Percentiles rank a stretch among this genome's conserved stretches.
phyloP scores from a whole-genome alignment of 1,140 invertebrate genomes.

The Listronotus bonariensis region DNA sequence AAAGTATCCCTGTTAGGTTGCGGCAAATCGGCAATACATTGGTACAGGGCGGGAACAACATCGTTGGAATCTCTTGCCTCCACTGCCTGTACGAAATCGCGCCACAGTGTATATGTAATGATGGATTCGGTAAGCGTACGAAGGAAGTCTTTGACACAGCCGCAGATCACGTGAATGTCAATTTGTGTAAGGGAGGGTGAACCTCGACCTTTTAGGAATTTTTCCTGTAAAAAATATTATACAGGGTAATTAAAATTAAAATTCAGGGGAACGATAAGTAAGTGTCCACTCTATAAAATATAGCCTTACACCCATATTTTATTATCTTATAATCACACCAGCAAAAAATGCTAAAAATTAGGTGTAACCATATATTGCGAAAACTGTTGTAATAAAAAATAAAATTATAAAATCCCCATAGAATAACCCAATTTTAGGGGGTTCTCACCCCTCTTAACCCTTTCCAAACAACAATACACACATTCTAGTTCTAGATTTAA shows the following conservation, averaged over 20 bases:
- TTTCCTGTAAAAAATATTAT: slow-evolving; percentile 59
- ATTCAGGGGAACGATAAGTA: too few species aligned
- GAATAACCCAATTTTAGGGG: too few species aligned
- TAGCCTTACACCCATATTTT: too few species aligned
- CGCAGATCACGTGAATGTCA: slow-evolving; percentile 82
- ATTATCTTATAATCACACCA: too few species aligned
- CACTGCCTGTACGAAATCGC: slow-evolving; percentile 75
- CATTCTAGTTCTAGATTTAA: too few species aligned
- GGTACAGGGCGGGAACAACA: slow-evolving; percentile 60
- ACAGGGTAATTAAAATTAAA: not conserved
- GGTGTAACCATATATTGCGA: too few species aligned
- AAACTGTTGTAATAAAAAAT: too few species aligned
- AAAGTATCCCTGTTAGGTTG: slow-evolving; percentile 86
- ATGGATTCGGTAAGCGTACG: slow-evolving; percentile 81
- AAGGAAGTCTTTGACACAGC: slow-evolving; percentile 87
- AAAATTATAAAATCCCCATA: too few species aligned
- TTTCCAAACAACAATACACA: too few species aligned
- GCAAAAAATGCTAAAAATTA: too few species aligned
- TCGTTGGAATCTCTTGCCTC: slow-evolving; percentile 58
- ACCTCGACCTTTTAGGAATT: slow-evolving; percentile 75
- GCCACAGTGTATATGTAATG: slow-evolving; percentile 74
- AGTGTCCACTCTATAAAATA: too few species aligned
- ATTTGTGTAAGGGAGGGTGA: slow-evolving; percentile 70
- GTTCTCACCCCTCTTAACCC: too few species aligned
- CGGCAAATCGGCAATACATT: slow-evolving; percentile 75